Evolutionary conservation across 2,113 vertebrate genomes (phyloP).

Genomic region (Macrotus californicus): DNA sequence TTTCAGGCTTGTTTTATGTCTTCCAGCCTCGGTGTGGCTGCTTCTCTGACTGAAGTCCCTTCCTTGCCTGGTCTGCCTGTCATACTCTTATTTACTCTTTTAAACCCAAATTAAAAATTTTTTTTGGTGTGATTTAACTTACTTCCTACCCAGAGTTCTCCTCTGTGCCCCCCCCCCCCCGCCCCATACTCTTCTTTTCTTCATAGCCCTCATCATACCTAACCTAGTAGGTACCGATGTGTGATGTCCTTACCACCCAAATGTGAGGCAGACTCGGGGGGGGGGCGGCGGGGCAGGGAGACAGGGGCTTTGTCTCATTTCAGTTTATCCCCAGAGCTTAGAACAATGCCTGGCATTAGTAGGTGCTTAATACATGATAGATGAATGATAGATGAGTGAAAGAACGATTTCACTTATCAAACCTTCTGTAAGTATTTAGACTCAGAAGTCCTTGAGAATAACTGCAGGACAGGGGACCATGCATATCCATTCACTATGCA

Average conservation of each 20-base stretch:
- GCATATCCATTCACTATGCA: background rate
- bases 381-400: background rate
- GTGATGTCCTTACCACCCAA: background rate
- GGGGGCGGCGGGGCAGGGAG: too few relatives aligned
- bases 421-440: background rate
- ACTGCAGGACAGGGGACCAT: background rate
- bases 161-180: background rate
- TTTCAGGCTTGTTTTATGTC: background rate
- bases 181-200: background rate
- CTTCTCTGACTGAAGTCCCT: background rate
- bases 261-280: background rate
- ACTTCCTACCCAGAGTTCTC: background rate
- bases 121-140: background rate
- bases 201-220: background rate
- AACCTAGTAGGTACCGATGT: background rate
- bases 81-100: constrained; percentile 1
- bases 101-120: constrained; percentile 4
- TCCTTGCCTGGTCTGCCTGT: background rate
- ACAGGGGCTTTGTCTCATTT: background rate
- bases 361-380: background rate
- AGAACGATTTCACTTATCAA: background rate
- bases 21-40: background rate
- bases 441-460: background rate
- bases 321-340: background rate
- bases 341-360: background rate